Evolutionary conservation across 2,888 invertebrate genomes (phyloP).

Genomic region (Gandaritis pyraliata): DNA sequence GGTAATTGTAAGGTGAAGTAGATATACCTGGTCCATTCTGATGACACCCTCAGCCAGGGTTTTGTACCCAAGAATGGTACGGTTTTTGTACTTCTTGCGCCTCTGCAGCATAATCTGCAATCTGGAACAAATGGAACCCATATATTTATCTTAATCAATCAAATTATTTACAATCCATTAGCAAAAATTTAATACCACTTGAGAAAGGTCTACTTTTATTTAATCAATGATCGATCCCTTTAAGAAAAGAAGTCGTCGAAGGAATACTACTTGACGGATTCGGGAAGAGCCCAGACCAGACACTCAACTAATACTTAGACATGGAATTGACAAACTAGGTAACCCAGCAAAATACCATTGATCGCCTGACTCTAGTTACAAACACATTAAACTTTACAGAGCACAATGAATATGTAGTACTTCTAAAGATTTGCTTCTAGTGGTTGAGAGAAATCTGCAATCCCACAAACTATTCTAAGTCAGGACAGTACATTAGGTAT

Average conservation of each 20-base stretch:
- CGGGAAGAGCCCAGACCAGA: too few species aligned
- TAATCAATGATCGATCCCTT: too few species aligned
- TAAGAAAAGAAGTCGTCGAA: too few species aligned
- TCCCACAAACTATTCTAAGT: too few species aligned
- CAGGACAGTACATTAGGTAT: too few species aligned
- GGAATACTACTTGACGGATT: too few species aligned
- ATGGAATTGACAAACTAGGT: too few species aligned
- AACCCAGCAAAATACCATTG: not conserved
- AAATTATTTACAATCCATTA: too few species aligned
- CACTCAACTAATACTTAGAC: too few species aligned
- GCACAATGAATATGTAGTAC: constrained; percentile 3
- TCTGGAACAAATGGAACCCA: constrained; percentile 59
- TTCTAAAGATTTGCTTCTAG: constrained; percentile 1
- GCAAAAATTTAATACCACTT: too few species aligned
- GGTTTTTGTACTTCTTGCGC: constrained; percentile 98
- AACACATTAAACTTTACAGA: constrained; percentile 4
- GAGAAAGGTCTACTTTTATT: too few species aligned
- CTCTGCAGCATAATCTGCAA: constrained; percentile 97
- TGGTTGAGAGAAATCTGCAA: constrained; percentile 6
- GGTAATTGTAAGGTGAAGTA: not conserved
- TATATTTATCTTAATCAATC: not conserved
- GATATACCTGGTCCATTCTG: constrained; percentile 95
- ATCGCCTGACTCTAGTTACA: not conserved
- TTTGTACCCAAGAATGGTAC: constrained; percentile 99
- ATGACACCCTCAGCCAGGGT: constrained; percentile 98